These are phyloP conservation scores for Drosophila willistoni DNA, from an alignment of 1,140 invertebrate species.

Conservation along the genomic window DNA sequence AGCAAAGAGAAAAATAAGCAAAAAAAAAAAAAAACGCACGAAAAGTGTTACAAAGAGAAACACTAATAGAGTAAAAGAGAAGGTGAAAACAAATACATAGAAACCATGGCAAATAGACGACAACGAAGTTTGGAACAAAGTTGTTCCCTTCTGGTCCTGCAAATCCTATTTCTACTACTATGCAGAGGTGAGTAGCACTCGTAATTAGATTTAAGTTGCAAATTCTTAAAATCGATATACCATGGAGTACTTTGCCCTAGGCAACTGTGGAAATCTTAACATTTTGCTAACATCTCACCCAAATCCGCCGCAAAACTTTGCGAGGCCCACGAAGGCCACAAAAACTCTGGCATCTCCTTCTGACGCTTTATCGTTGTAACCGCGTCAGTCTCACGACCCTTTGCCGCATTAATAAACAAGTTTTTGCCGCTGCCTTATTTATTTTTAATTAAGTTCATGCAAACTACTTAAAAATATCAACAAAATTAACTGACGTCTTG, in stretches of 20 bases:
- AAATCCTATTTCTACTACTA: conserved; percentile 6
- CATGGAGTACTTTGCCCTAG: background rate
- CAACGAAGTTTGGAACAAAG: background rate
- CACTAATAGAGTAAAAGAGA: conserved; percentile 32
- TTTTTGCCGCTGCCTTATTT: conserved; percentile 59
- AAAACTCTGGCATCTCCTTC: background rate
- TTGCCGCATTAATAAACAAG: conserved; percentile 68
- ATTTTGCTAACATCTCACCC: conserved; percentile 6
- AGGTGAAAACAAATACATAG: conserved; percentile 11
- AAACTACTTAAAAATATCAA: conserved; percentile 75
- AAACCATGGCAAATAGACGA: conserved; percentile 42
- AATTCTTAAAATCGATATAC: conserved; percentile 13
- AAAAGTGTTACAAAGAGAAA: conserved; percentile 15
- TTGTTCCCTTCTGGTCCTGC: conserved; percentile 3
- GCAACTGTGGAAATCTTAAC: background rate
- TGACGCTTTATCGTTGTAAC: background rate
- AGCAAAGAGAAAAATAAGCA: conserved; percentile 15
- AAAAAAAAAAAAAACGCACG: conserved; percentile 26
- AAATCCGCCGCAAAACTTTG: conserved; percentile 7
- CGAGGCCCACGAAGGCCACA: background rate
- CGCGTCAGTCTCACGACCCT: background rate
- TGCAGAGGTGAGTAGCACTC: conserved; percentile 24
- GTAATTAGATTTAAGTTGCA: conserved; percentile 66
- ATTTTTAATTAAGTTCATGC: conserved; percentile 79
- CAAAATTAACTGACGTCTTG: conserved; percentile 65